Conservation (phyloP, 2,888 invertebrate species). For the Drosophila antonietae region DNA sequence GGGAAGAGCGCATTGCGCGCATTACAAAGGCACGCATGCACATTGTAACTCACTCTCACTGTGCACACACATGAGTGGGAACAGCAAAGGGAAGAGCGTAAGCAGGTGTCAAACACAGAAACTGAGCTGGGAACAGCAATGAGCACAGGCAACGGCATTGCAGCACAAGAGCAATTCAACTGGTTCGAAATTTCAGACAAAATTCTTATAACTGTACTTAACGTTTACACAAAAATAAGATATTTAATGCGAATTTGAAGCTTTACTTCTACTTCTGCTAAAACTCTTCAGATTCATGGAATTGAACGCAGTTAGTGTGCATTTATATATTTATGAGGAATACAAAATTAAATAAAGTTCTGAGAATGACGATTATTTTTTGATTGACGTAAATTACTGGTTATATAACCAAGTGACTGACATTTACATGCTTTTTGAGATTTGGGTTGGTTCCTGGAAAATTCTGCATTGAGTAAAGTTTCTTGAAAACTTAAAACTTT, state of each 20-base stretch:
- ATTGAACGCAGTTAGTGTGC: not conserved
- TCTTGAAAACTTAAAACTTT: not conserved
- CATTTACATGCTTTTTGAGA: not conserved
- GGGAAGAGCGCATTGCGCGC: not conserved
- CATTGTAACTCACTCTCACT: not conserved
- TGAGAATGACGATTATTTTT: not conserved
- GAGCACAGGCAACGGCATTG: not conserved
- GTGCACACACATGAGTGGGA: not conserved
- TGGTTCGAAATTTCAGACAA: not conserved
- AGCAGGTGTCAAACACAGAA: not conserved
- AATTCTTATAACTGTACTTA: not conserved
- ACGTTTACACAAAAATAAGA: not conserved
- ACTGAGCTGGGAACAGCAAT: not conserved
- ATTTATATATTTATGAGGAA: not conserved
- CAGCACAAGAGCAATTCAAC: not conserved
- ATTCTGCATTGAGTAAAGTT: not conserved
- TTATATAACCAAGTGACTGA: not conserved
- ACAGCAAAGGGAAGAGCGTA: not conserved
- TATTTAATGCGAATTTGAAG: not conserved
- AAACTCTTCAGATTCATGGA: not conserved
- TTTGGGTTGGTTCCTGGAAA: not conserved
- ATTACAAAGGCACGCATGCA: not conserved
- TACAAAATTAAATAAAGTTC: not conserved
- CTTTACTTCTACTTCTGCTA: not conserved
- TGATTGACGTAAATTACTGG: slow-evolving; percentile 3